Conservation (phyloP, 2,888 invertebrate species). For the Drosophila putrida region DNA sequence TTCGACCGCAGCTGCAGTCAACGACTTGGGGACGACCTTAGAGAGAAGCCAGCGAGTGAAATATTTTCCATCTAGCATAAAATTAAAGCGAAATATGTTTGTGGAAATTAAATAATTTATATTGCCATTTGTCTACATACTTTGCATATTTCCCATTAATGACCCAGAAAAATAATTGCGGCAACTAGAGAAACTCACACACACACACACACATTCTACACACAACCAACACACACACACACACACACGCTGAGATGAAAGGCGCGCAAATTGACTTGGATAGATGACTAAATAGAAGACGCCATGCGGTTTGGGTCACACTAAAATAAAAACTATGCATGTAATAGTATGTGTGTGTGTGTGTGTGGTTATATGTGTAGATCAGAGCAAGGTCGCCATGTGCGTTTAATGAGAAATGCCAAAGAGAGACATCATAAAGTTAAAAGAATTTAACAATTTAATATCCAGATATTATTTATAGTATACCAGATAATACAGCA, state of each 20-base stretch:
- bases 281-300: slow-evolving; percentile 50
- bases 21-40: slow-evolving; percentile 62
- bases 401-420: slow-evolving; percentile 4
- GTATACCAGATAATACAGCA: neutral
- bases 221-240: too few species aligned
- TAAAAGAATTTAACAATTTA: slow-evolving; percentile 2
- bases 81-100: slow-evolving; percentile 58
- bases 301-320: slow-evolving; percentile 38
- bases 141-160: slow-evolving; percentile 70
- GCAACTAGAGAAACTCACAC: slow-evolving; percentile 29
- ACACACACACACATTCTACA: slow-evolving; percentile 4
- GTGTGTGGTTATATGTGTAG: slow-evolving; percentile 11
- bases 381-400: slow-evolving; percentile 40
- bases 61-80: slow-evolving; percentile 57
- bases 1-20: slow-evolving; percentile 61
- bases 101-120: slow-evolving; percentile 74
- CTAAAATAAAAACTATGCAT: slow-evolving; percentile 22
- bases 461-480: neutral
- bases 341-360: slow-evolving; percentile 1
- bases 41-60: slow-evolving; percentile 29
- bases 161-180: slow-evolving; percentile 68
- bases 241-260: slow-evolving; percentile 56
- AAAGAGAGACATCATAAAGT: neutral
- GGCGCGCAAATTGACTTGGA: slow-evolving; percentile 60
- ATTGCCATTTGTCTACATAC: slow-evolving; percentile 73